Conservation (phyloP, 2,888 invertebrate genomes). For the Clepsis dumicolana region DNA sequence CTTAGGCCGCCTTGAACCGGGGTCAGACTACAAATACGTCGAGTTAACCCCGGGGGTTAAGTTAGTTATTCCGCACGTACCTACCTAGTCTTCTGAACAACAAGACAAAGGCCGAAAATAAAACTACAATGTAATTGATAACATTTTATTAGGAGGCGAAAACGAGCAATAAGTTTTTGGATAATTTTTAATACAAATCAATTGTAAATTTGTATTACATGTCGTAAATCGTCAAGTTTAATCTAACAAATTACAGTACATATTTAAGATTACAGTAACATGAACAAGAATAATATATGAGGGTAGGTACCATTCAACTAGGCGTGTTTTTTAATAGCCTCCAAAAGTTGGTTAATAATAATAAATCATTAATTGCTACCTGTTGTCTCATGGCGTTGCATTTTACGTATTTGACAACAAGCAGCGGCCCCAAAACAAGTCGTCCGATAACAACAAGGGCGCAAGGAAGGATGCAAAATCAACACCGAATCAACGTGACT, state of each 20-base stretch:
- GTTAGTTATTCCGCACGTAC: too few relatives aligned
- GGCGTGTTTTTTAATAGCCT: constrained; percentile 4
- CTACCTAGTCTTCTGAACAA: too few relatives aligned
- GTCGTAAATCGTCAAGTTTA: constrained; percentile 79
- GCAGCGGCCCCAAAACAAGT: constrained; percentile 52
- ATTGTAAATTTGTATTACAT: constrained; percentile 78
- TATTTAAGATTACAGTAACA: constrained; percentile 83
- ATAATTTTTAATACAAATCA: constrained; percentile 83
- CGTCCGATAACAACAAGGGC: constrained; percentile 47
- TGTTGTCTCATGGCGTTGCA: constrained; percentile 6
- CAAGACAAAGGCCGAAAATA: constrained; percentile 49
- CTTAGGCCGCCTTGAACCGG: too few relatives aligned
- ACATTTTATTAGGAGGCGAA: constrained; percentile 87
- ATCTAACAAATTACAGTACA: constrained; percentile 80
- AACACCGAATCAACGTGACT: constrained; percentile 61
- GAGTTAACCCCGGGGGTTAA: too few relatives aligned
- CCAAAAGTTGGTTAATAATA: not conserved
- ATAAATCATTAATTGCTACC: not conserved
- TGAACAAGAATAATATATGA: constrained; percentile 72
- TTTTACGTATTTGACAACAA: constrained; percentile 50
- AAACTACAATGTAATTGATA: constrained; percentile 76
- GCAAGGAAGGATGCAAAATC: constrained; percentile 55
- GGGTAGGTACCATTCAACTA: constrained; percentile 30
- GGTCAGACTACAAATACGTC: too few relatives aligned
- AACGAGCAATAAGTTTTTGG: constrained; percentile 85